phyloP scores from a whole-genome alignment of 2,113 vertebrate species.

The Benitochromis conjunctus region DNA sequence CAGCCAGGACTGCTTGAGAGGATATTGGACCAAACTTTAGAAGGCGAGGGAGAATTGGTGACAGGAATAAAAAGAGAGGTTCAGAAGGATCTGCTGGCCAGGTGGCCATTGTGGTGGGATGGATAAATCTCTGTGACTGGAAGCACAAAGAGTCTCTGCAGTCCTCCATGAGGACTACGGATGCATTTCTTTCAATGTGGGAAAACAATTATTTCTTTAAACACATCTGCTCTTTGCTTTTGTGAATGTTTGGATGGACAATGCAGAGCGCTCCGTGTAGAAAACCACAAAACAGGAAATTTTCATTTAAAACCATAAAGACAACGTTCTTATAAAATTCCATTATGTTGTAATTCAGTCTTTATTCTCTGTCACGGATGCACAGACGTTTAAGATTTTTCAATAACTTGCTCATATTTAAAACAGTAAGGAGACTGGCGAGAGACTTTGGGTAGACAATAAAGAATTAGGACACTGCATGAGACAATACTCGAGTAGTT shows the following conservation, averaged over 20 bases:
- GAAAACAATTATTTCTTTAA: conserved; percentile 33
- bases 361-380: not conserved
- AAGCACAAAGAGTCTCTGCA: conserved; percentile 23
- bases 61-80: conserved; percentile 8
- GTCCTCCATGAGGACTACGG: not conserved
- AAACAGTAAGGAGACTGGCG: not conserved
- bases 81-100: conserved; percentile 19
- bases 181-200: not conserved
- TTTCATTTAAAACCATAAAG: not conserved
- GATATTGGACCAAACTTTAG: not conserved
- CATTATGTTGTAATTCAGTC: not conserved
- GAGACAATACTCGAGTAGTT: conserved; percentile 3
- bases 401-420: not conserved
- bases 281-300: not conserved
- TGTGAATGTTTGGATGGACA: not conserved
- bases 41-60: not conserved
- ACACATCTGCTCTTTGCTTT: not conserved
- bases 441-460: not conserved
- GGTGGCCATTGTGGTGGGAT: conserved; percentile 16
- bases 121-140: conserved; percentile 30
- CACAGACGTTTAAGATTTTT: not conserved
- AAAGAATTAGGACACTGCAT: not conserved
- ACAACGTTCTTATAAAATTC: not conserved
- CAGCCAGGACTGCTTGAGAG: not conserved
- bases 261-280: not conserved